phyloP scores from a whole-genome alignment of 2,888 invertebrate species.

The Schizaphis graminum region DNA sequence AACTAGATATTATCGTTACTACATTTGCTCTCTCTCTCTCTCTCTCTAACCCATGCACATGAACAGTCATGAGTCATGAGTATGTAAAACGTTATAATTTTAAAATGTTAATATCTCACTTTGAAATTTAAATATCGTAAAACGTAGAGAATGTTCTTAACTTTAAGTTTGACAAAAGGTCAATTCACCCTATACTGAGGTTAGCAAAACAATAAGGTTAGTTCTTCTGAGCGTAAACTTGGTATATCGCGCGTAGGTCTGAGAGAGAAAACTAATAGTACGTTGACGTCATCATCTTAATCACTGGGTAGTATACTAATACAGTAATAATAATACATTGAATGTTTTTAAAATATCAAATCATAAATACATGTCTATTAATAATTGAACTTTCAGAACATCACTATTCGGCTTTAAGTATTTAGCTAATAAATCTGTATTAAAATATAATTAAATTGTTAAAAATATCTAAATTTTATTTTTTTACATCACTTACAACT shows the following conservation, averaged over 20 bases:
- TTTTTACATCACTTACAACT: no score
- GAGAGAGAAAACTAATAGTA: neutral
- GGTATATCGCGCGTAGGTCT: neutral
- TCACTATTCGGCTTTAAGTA: neutral
- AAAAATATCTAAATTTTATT: neutral
- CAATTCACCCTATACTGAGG: neutral
- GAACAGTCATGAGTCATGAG: neutral
- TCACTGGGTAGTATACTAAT: neutral
- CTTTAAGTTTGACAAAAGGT: neutral
- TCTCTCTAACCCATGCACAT: no score
- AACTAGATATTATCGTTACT: neutral
- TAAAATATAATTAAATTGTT: neutral
- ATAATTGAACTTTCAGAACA: neutral
- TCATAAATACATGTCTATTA: neutral
- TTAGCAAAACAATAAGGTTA: neutral
- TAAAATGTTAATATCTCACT: neutral
- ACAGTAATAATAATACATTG: neutral
- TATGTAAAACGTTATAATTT: neutral
- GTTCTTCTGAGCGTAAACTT: neutral
- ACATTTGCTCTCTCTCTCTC: neutral
- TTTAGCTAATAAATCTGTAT: neutral
- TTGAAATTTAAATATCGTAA: neutral
- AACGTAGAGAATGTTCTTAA: neutral
- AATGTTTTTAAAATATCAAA: neutral
- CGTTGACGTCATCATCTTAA: neutral